Percentiles rank a stretch among this genome's conserved stretches.
These are phyloP conservation scores for Typhlomys cinereus DNA, from an alignment of 2,113 vertebrate genomes.

Conservation along the genomic window DNA sequence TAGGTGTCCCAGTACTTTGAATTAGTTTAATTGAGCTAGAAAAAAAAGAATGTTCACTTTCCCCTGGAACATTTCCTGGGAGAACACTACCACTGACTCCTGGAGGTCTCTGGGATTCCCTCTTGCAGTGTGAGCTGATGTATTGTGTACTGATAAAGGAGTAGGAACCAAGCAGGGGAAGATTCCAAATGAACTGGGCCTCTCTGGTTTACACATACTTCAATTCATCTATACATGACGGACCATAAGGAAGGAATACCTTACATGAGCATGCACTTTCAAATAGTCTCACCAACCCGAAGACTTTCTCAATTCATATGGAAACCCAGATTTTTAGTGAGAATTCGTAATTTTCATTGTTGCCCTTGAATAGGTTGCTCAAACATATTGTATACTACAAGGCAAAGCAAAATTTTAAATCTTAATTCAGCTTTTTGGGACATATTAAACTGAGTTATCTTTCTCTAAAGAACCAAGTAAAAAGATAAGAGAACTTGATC, in stretches of 20 bases:
- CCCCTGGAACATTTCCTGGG: not conserved
- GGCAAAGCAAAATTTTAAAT: not conserved
- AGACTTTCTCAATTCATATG: not conserved
- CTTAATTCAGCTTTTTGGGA: not conserved
- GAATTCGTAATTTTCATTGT: not conserved
- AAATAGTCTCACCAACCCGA: not conserved
- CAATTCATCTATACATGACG: not conserved
- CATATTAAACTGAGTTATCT: not conserved
- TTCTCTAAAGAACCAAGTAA: constrained; percentile 38
- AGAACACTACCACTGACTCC: not conserved
- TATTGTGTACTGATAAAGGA: not conserved
- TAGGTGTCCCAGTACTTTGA: not conserved
- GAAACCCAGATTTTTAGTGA: not conserved
- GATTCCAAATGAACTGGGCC: not conserved
- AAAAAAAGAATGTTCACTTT: not conserved
- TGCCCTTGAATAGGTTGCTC: not conserved
- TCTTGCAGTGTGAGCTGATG: not conserved
- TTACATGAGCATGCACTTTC: not conserved
- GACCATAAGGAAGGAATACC: not conserved
- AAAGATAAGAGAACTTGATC: not conserved
- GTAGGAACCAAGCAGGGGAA: not conserved
- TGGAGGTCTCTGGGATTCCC: not conserved
- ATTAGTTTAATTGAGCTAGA: not conserved
- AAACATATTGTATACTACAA: not conserved
- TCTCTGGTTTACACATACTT: not conserved